Base-by-base conservation (phyloP, 2,888 invertebrate genomes). In the Neocrepidodera transversa region DNA sequence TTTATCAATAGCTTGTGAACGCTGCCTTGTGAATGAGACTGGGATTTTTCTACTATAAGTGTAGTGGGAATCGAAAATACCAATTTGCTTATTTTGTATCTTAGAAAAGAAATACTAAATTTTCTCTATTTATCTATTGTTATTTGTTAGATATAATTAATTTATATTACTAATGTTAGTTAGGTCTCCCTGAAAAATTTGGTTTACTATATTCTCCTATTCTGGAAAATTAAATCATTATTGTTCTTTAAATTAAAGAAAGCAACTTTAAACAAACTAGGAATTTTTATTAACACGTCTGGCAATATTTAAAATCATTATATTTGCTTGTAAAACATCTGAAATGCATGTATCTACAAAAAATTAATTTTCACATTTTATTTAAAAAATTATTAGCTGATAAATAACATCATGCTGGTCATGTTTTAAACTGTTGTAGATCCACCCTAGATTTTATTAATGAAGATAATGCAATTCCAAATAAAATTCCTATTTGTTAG, bases 21-120 rank as follows among this genome's bases (percentile, higher is more conserved):
- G 74, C 71, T 74, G 74, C 73, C 74, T 74, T 75, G 73, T 71
- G 74, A 71, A 75, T 72, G 76, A 77, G 76, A 76, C 76, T 76
- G 76, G 76, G 68, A 72, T 71, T 77, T 74, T 76, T 73, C 68
- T 72, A 73, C 67, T 66, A 53, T 68, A 64, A 40, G 55, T 55
- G 58, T 60, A 64, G 60, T 67, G 65, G 63, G 48, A 45, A 55
- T 55, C 47, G 47, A 43, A n/a, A 45, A 55, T 62, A 42, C 62
- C 62, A 62, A 64, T 58, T 38, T 59, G 60, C 61, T 64, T 66
- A 61, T 58, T 66, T 66, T 66, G 48, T 64, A 63, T 64, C 58
- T 62, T 58, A 28, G 56, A 45, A 52, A 43, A 54, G 58, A 65
- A 50, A 35, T 49, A 63, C 60, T 60, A 55, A 58, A 62, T 60